Evolutionary conservation across 2,888 invertebrate species (phyloP).

Genomic region (Rhabditoides inermis): DNA sequence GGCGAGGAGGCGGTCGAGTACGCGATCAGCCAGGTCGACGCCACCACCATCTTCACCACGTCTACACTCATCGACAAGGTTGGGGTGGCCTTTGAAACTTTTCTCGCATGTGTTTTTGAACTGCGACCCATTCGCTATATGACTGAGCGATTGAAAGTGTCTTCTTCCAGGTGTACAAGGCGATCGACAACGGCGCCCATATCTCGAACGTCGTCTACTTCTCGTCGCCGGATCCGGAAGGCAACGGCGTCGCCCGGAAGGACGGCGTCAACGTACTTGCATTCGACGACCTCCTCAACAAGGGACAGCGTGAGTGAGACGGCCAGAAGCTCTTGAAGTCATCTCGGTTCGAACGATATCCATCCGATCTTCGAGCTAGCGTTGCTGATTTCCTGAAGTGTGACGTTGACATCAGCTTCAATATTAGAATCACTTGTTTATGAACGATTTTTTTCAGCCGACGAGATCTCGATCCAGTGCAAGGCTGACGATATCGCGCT

Average conservation of each 20-base stretch:
- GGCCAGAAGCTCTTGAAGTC: background rate
- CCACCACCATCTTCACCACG: slow-evolving; percentile 81
- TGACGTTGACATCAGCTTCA: background rate
- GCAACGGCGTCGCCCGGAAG: slow-evolving; percentile 8
- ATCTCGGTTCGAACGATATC: background rate
- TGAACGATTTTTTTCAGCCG: slow-evolving; percentile 19
- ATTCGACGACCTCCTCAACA: slow-evolving; percentile 34
- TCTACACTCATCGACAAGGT: slow-evolving; percentile 85
- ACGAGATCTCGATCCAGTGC: slow-evolving; percentile 57
- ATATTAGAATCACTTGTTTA: background rate
- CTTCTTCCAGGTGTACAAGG: slow-evolving; percentile 24
- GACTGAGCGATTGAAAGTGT: no score
- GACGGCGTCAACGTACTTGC: slow-evolving; percentile 12
- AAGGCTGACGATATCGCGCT: slow-evolving; percentile 75
- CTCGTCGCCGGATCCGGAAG: slow-evolving; percentile 29
- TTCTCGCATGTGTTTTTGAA: background rate
- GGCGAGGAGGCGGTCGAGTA: slow-evolving; percentile 92
- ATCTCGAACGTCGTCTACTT: slow-evolving; percentile 45
- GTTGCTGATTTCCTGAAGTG: no score
- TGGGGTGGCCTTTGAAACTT: slow-evolving; percentile 41
- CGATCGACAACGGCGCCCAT: slow-evolving; percentile 35
- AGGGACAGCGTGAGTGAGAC: slow-evolving; percentile 21
- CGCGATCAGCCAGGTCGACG: slow-evolving; percentile 92
- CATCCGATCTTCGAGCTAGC: no score
- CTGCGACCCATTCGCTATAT: background rate